A percentile compares a stretch with the other conserved stretches of the same genome.
These are phyloP conservation scores for Andricus curvator DNA, from an alignment of 2,888 invertebrate species.

Conservation along the genomic window DNA sequence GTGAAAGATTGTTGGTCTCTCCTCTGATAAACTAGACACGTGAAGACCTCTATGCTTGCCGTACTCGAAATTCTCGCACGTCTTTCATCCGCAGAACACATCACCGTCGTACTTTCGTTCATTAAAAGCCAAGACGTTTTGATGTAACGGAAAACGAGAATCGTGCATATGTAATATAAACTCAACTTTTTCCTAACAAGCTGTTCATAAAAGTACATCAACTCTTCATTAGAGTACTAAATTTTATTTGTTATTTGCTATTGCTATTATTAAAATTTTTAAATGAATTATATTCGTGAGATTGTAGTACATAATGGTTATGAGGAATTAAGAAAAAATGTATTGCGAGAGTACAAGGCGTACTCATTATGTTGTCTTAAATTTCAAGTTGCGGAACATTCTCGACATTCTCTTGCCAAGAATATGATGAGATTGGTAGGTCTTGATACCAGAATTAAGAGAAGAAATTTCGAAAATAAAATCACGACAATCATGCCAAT, in stretches of 20 bases:
- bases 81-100: conserved; percentile 33
- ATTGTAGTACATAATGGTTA: not conserved
- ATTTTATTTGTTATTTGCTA: too few species aligned
- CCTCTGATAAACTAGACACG: conserved; percentile 40
- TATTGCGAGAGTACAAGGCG: conserved; percentile 8
- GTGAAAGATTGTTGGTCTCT: conserved; percentile 39
- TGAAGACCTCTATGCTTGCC: conserved; percentile 36
- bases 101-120: conserved; percentile 29
- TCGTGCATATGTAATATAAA: conserved; percentile 10
- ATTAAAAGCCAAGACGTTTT: conserved; percentile 34
- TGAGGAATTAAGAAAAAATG: conserved; percentile 35
- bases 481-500: not conserved
- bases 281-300: not conserved
- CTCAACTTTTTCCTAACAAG: not conserved
- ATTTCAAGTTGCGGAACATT: conserved; percentile 22
- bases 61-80: conserved; percentile 9
- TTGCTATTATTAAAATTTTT: not conserved
- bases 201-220: not conserved
- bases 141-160: conserved; percentile 21
- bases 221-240: too few species aligned
- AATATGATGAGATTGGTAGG: conserved; percentile 24
- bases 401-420: conserved; percentile 29
- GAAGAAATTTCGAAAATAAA: not conserved
- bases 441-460: conserved; percentile 26
- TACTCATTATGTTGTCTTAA: conserved; percentile 39